Base-by-base conservation (phyloP, 2,797 vertebrate genomes). In the Paguma larvata region DNA sequence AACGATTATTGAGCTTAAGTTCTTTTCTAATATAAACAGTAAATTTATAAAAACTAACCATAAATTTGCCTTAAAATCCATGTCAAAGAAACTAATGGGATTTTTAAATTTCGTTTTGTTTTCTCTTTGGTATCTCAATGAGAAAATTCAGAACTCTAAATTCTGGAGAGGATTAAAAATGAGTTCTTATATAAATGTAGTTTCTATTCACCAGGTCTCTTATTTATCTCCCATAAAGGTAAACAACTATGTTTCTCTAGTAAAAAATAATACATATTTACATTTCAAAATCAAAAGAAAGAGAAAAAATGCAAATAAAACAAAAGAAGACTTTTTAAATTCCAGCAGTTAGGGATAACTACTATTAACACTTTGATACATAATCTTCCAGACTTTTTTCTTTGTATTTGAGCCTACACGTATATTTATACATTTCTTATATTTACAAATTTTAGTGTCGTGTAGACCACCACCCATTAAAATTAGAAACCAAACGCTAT, bases 401-500 rank as follows among this genome's bases (percentile, higher is more conserved):
- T 85, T 78, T 62, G 30, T 14, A 92, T 86, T 83, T 10, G 32
- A 41, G 4, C 27, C 48, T 18, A 78, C 15, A 53, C 15, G 21
- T 59, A 32, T 63, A 19, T 67, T 70, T 92, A 38, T 68, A 59
- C 3, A 41, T 72, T 86, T 84, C 53, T 87, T 27, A 87, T 72
- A 67, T 51, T 79, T 48, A 67, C 15, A 38, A 83, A 78, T 56
- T 51, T 89, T 62, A 89, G 56, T 67, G 34, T 68, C 41, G 65
- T 78, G 5, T 68, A 80, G 23, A 18, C 9, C 0, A 77, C 32
- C 82, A 5, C 23, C 19, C 85, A 65, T 34, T 59, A 94, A 95
- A 91, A 91, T 85, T 77, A 92, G 41, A 89, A 94, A 77, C 63
- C n/a, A 93, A 87, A 44, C 6, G 59, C 32, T 19, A 91, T 51